phyloP scores from a whole-genome alignment of 1,140 invertebrate species.

The Aporrectodea caliginosa region DNA sequence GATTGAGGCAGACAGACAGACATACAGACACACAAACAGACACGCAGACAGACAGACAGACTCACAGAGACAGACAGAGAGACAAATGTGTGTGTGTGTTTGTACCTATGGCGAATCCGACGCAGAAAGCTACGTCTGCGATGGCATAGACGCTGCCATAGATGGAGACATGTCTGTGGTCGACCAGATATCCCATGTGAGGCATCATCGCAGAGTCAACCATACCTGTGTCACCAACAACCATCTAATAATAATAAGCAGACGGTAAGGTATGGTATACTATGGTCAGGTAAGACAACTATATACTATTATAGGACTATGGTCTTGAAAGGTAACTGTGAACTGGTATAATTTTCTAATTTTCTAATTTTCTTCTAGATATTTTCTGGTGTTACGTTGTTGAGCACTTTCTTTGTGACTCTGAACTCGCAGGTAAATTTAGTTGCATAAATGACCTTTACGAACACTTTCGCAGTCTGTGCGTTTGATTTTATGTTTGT shows the following conservation, averaged over 20 bases:
- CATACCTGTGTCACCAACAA: conserved; percentile 67
- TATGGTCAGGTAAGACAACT: background rate
- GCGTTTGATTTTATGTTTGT: no score
- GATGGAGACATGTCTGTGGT: conserved; percentile 89
- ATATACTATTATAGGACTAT: background rate
- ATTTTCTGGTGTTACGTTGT: background rate
- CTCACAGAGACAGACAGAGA: conserved; percentile 18
- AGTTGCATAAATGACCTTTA: no score
- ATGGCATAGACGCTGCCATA: conserved; percentile 97
- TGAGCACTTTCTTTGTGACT: no score
- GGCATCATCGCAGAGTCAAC: conserved; percentile 99
- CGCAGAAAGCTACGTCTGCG: conserved; percentile 96
- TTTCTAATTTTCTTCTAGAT: background rate
- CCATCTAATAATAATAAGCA: background rate
- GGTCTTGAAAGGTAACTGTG: background rate
- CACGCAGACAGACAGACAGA: background rate
- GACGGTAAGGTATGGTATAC: no score
- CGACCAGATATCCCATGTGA: conserved; percentile 90
- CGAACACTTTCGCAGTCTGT: no score
- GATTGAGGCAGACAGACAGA: background rate
- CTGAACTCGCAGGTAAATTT: no score
- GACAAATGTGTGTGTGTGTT: no score
- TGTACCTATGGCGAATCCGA: conserved; percentile 90
- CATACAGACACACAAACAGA: background rate
- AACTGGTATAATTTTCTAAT: background rate